phyloP scores from a whole-genome alignment of 2,113 vertebrate genomes.

The Poicephalus gulielmi region DNA sequence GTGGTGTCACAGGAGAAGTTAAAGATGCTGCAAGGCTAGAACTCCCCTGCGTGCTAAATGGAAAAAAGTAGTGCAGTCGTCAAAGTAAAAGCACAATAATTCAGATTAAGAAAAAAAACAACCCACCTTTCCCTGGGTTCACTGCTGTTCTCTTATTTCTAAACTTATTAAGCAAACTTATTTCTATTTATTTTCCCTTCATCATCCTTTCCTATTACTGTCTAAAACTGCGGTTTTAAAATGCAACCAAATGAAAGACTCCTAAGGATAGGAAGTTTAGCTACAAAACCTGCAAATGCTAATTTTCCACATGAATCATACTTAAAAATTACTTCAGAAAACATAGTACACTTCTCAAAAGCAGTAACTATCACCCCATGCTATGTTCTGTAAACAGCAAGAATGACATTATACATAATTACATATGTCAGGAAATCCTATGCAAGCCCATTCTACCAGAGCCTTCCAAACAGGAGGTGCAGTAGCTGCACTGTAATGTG shows the following conservation, averaged over 20 bases:
- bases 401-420: neutral
- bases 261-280: neutral
- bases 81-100: neutral
- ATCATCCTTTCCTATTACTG: neutral
- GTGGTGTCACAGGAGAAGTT: neutral
- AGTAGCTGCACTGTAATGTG: neutral
- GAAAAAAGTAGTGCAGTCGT: neutral
- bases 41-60: neutral
- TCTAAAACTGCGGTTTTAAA: neutral
- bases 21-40: neutral
- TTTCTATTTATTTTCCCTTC: neutral
- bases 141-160: neutral
- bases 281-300: neutral
- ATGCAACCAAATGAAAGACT: neutral
- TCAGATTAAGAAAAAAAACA: neutral
- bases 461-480: neutral
- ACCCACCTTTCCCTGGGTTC: neutral
- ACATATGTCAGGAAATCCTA: neutral
- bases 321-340: conserved; percentile 28
- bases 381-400: conserved; percentile 28
- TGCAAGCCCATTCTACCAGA: neutral
- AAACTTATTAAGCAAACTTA: no score
- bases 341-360: conserved; percentile 15
- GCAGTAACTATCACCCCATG: conserved; percentile 45
- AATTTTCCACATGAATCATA: conserved; percentile 32